Conservation (phyloP, 2,113 vertebrate species). For the Cairina moschata region DNA sequence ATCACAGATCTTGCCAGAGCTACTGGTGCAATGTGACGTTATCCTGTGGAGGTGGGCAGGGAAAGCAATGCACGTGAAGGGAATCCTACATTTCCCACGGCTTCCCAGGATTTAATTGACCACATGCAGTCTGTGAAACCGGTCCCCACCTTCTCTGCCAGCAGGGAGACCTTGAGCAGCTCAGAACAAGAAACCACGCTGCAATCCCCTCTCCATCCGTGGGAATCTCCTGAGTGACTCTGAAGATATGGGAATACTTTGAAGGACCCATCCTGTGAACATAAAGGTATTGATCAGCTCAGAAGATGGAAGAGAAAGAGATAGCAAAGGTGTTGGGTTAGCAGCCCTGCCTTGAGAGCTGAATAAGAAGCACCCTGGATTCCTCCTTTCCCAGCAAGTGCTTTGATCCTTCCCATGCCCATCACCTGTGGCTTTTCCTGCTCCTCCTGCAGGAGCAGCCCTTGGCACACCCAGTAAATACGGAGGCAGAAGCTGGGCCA, state of each 20-base stretch:
- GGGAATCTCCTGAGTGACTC: not conserved
- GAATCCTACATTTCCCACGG: not conserved
- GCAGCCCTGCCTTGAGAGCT: not conserved
- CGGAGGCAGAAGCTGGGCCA: not conserved
- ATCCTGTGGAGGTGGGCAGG: not conserved
- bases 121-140: not conserved
- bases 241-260: fast-evolving
- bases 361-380: not conserved
- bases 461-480: not conserved
- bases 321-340: not conserved
- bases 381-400: not conserved
- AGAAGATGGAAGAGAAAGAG: not conserved
- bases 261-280: not conserved
- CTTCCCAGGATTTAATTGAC: not conserved
- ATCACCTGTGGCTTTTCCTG: not conserved
- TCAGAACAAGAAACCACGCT: not conserved
- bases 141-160: not conserved
- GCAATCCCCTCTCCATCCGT: not conserved
- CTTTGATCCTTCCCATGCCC: not conserved
- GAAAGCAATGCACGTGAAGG: not conserved
- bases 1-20: not conserved
- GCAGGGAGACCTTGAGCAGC: not conserved
- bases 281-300: not conserved
- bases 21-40: not conserved
- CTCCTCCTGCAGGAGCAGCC: not conserved